These are phyloP conservation scores for Sebastes hopkinsi DNA, from an alignment of 2,797 vertebrate species.

Conservation along the genomic window DNA sequence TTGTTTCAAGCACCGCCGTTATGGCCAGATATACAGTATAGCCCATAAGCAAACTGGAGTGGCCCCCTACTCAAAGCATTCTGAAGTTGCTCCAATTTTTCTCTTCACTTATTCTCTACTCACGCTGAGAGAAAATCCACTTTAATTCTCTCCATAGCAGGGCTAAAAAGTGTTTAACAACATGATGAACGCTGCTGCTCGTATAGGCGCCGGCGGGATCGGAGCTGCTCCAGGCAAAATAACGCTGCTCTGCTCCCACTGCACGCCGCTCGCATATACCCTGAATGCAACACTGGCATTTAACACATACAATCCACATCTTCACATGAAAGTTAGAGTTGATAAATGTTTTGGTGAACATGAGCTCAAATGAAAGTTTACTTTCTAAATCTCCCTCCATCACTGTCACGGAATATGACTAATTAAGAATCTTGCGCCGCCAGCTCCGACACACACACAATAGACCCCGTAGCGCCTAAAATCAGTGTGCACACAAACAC, in stretches of 20 bases:
- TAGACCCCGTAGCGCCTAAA: neutral
- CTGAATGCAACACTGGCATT: neutral
- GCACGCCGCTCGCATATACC: neutral
- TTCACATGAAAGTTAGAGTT: neutral
- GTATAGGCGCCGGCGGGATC: neutral
- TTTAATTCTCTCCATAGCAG: neutral
- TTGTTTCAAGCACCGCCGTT: neutral
- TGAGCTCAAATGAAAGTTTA: conserved; percentile 3
- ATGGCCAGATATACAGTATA: neutral
- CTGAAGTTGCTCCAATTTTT: neutral
- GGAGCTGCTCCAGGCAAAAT: conserved; percentile 13
- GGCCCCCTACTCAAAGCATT: neutral
- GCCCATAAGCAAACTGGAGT: neutral
- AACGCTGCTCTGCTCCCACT: conserved; percentile 1
- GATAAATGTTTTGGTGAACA: conserved; percentile 3
- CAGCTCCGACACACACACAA: conserved; percentile 4
- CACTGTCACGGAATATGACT: conserved; percentile 1
- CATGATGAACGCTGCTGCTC: neutral
- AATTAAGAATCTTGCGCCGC: neutral
- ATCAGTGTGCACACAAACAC: conserved; percentile 13
- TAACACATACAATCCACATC: neutral
- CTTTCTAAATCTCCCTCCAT: conserved; percentile 12
- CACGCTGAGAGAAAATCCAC: neutral
- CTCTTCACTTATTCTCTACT: neutral
- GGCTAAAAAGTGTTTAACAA: conserved; percentile 16